Percentiles rank a stretch among this genome's conserved stretches.
phyloP scores from a whole-genome alignment of 2,797 vertebrate genomes.

The Sebastes paucispinis region DNA sequence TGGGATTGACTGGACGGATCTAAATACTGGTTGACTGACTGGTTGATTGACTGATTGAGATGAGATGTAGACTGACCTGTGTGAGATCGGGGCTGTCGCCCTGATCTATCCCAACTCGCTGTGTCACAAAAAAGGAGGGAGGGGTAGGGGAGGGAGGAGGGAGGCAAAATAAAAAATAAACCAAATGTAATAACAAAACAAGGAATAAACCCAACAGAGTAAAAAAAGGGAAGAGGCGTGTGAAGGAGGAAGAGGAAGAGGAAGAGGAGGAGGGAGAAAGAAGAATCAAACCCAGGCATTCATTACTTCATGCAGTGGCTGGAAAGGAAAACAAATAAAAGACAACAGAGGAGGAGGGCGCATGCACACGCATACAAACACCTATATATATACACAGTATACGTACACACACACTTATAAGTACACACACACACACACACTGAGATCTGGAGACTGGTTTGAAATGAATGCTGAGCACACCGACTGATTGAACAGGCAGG shows the following conservation, averaged over 20 bases:
- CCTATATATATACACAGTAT: slow-evolving; percentile 54
- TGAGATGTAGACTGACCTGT: slow-evolving; percentile 93
- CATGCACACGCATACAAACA: slow-evolving; percentile 73
- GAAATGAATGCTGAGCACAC: slow-evolving; percentile 76
- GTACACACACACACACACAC: slow-evolving; percentile 48
- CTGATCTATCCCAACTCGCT: slow-evolving; percentile 98
- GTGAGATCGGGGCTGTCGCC: slow-evolving; percentile 96
- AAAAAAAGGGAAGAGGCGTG: slow-evolving; percentile 66
- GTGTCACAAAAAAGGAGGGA: slow-evolving; percentile 87
- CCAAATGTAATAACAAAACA: slow-evolving; percentile 77
- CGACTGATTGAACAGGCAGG: slow-evolving; percentile 65
- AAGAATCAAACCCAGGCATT: slow-evolving; percentile 87
- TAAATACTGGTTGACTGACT: slow-evolving; percentile 74
- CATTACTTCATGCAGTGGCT: slow-evolving; percentile 87
- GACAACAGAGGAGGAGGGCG: slow-evolving; percentile 73
- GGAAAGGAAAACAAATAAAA: slow-evolving; percentile 80
- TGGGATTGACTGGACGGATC: slow-evolving; percentile 76
- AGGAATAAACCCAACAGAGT: slow-evolving; percentile 66
- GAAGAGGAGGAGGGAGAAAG: slow-evolving; percentile 82
- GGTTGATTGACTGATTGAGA: slow-evolving; percentile 83
- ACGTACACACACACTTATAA: slow-evolving; percentile 49
- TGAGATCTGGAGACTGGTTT: slow-evolving; percentile 67
- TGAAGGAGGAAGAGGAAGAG: slow-evolving; percentile 72
- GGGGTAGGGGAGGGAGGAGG: slow-evolving; percentile 59
- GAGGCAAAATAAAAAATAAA: slow-evolving; percentile 79